phyloP scores from a whole-genome alignment of 2,113 vertebrate genomes.

The Serilophus lunatus region DNA sequence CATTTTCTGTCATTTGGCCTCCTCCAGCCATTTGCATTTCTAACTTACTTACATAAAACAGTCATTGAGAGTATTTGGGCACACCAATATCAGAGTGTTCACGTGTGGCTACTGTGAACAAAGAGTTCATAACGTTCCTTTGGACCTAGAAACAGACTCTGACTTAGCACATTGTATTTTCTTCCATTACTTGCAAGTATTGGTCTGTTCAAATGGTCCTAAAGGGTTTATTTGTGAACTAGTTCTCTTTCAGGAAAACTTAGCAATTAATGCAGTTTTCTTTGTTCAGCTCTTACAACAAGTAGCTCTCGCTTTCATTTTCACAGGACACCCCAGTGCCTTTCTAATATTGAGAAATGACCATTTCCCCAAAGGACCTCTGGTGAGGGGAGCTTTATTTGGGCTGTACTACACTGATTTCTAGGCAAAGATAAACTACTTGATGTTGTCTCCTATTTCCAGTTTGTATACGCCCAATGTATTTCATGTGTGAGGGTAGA shows the following conservation, averaged over 20 bases:
- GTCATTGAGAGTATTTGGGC: not conserved
- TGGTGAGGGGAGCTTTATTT: not conserved
- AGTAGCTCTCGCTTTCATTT: not conserved
- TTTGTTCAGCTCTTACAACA: not conserved
- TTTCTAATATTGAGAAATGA: not conserved
- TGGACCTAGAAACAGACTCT: not conserved
- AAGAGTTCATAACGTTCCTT: not conserved
- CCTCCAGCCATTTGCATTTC: not conserved
- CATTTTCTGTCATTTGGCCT: not conserved
- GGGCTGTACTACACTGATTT: not conserved
- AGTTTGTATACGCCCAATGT: not conserved
- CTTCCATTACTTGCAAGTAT: not conserved
- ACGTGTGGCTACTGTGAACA: accelerated
- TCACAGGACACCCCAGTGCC: not conserved
- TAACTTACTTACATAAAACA: accelerated
- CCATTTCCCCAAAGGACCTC: not conserved
- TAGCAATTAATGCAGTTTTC: not conserved
- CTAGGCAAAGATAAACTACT: not conserved
- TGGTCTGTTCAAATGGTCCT: not conserved
- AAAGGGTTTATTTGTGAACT: not conserved
- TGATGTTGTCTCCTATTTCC: not conserved
- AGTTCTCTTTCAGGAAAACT: not conserved
- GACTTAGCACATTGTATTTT: not conserved
- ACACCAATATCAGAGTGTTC: not conserved
- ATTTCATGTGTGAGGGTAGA: not conserved